Conservation (phyloP, 2,797 vertebrate genomes). For the Sebastolobus altivelis region DNA sequence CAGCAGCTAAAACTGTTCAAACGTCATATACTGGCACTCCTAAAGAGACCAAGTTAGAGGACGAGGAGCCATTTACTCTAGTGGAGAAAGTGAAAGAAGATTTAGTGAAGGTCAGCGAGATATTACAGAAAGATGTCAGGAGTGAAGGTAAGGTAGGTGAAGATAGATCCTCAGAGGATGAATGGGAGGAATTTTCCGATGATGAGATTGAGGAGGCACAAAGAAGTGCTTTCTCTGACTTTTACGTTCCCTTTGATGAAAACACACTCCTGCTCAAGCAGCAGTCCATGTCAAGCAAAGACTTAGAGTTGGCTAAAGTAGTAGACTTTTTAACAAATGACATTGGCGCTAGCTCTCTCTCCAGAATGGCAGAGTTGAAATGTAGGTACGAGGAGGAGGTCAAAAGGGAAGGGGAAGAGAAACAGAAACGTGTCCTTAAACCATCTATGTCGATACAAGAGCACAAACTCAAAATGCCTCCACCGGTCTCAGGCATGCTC, state of each 20-base stretch:
- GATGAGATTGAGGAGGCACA: constrained; percentile 97
- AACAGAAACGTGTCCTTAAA: constrained; percentile 95
- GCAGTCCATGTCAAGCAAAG: constrained; percentile 90
- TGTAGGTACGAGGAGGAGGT: constrained; percentile 93
- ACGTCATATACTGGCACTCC: constrained; percentile 88
- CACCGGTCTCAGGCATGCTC: constrained; percentile 90
- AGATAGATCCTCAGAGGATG: constrained; percentile 90
- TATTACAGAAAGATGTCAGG: constrained; percentile 93
- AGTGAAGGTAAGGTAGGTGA: constrained; percentile 87
- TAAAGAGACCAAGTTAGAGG: constrained; percentile 93
- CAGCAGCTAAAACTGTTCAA: constrained; percentile 90
- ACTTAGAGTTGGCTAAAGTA: constrained; percentile 94
- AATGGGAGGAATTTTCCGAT: constrained; percentile 97
- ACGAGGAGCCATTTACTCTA: constrained; percentile 95
- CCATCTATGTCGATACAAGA: constrained; percentile 89
- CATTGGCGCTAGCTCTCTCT: constrained; percentile 91
- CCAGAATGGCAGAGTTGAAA: constrained; percentile 92
- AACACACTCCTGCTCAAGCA: constrained; percentile 87
- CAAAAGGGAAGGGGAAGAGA: constrained; percentile 95
- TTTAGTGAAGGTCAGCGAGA: constrained; percentile 98
- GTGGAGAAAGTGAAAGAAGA: constrained; percentile 99
- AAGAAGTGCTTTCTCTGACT: constrained; percentile 82
- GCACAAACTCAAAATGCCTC: constrained; percentile 99
- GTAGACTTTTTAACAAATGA: constrained; percentile 97
- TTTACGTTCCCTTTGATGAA: constrained; percentile 83